Evolutionary conservation across 2,888 invertebrate genomes (phyloP).

Genomic region (Himalopsyche japonica): DNA sequence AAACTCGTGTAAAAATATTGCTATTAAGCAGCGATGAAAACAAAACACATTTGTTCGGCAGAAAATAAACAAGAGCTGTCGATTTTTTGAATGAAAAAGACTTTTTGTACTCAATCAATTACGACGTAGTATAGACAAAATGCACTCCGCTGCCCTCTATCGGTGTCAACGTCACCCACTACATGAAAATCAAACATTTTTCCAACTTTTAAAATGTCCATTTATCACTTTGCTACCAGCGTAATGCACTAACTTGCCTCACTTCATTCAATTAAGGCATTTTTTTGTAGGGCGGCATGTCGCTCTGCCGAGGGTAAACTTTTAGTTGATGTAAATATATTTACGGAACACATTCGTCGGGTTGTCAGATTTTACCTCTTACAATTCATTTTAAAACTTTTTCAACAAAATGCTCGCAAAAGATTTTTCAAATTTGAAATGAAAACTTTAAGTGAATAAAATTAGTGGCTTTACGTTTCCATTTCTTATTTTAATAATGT

Average conservation of each 20-base stretch:
- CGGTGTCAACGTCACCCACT: conserved; percentile 31
- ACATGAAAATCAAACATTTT: conserved; percentile 17
- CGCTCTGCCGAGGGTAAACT: background rate
- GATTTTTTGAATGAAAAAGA: background rate
- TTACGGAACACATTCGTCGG: background rate
- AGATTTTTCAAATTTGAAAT: background rate
- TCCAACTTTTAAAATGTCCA: conserved; percentile 31
- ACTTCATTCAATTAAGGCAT: conserved; percentile 12
- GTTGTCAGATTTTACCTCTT: background rate
- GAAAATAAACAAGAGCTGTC: background rate
- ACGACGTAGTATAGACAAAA: conserved; percentile 18
- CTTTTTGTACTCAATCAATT: conserved; percentile 21
- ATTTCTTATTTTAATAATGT: too few species aligned
- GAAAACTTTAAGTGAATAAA: background rate
- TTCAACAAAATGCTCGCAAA: background rate
- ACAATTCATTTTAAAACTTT: background rate
- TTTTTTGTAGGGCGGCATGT: background rate
- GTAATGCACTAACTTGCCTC: conserved; percentile 30
- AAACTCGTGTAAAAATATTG: background rate
- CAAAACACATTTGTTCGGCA: background rate
- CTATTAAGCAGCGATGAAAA: background rate
- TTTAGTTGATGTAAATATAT: conserved; percentile 4
- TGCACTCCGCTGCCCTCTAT: conserved; percentile 35
- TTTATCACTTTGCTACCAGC: conserved; percentile 27
- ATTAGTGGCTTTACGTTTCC: too few species aligned